phyloP scores from a whole-genome alignment of 2,888 invertebrate genomes.

The Melolontha melolontha region DNA sequence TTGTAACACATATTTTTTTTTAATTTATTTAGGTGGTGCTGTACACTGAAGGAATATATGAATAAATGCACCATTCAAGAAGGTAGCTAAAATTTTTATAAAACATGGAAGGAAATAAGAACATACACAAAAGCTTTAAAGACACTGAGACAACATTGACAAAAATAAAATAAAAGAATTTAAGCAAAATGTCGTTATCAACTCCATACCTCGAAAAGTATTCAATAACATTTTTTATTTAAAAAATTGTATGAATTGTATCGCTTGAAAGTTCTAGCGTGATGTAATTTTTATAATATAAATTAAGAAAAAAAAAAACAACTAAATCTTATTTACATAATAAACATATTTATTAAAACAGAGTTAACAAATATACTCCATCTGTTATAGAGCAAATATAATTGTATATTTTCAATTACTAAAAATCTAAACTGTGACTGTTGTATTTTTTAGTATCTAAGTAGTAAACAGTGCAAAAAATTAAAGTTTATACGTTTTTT shows the following conservation, averaged over 20 bases:
- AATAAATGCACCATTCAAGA: too few species aligned
- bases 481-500: constrained; percentile 4
- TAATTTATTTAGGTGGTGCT: not conserved
- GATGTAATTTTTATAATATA: constrained; percentile 39
- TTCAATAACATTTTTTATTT: constrained; percentile 6
- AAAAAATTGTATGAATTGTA: not conserved
- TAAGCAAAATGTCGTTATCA: constrained; percentile 26
- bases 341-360: constrained; percentile 52
- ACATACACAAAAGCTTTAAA: too few species aligned
- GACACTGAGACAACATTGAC: too few species aligned
- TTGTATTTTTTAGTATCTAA: constrained; percentile 1
- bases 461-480: constrained; percentile 24
- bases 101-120: too few species aligned
- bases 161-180: too few species aligned
- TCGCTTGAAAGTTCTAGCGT: constrained; percentile 8
- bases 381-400: constrained; percentile 40
- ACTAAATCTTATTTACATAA: constrained; percentile 42
- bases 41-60: not conserved
- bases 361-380: constrained; percentile 51
- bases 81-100: too few species aligned
- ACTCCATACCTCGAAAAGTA: constrained; percentile 32
- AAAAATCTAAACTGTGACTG: constrained; percentile 12
- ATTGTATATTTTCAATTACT: constrained; percentile 25
- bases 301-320: constrained; percentile 16
- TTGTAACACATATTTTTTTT: not conserved